These are phyloP conservation scores for Caretta caretta DNA, from an alignment of 2,113 vertebrate species.

Conservation along the genomic window DNA sequence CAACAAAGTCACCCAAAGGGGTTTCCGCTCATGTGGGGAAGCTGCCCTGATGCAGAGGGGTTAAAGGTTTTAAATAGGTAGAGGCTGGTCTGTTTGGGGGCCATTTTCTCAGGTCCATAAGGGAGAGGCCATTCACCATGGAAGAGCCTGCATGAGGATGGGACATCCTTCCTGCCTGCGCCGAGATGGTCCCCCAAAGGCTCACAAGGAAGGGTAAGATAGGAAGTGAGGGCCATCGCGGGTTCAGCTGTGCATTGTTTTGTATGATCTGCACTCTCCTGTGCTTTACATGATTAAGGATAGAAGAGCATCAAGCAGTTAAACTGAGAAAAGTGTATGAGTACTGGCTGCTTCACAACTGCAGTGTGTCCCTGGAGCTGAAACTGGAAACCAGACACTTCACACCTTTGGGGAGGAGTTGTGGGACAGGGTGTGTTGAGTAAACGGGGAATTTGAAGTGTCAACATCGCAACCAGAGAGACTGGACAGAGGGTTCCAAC, in stretches of 20 bases:
- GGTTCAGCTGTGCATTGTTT: neutral
- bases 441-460: neutral
- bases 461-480: too few relatives aligned
- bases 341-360: neutral
- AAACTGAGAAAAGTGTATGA: neutral
- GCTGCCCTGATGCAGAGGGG: neutral
- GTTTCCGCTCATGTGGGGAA: neutral
- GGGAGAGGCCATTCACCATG: neutral
- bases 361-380: neutral
- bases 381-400: neutral
- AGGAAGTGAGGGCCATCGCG: neutral
- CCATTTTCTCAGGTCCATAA: neutral
- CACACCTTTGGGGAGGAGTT: neutral
- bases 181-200: neutral
- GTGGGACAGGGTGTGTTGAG: neutral
- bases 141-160: neutral
- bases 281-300: neutral
- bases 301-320: neutral
- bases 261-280: neutral
- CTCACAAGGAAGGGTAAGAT: neutral
- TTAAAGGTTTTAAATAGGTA: neutral
- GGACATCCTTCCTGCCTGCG: neutral
- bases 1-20: neutral
- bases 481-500: neutral
- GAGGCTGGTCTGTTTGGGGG: neutral